phyloP scores from a whole-genome alignment of 2,113 vertebrate species.

The Spea bombifrons region DNA sequence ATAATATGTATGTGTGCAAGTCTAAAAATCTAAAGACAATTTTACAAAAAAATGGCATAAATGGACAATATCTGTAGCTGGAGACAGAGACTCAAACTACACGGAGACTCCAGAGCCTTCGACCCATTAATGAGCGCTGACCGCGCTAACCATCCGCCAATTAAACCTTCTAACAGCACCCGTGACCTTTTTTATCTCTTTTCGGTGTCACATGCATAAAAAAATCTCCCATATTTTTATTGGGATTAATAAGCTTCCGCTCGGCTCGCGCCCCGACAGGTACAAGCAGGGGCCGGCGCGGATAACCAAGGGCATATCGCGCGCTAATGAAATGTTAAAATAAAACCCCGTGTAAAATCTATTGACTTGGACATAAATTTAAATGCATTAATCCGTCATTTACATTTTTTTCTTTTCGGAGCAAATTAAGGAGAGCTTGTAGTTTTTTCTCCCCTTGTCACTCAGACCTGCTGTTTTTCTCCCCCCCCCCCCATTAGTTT shows the following conservation, averaged over 20 bases:
- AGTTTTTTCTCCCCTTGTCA: conserved; percentile 8
- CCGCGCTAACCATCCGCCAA: too few relatives aligned
- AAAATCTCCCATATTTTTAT: not conserved
- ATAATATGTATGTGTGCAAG: too few relatives aligned
- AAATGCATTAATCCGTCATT: conserved; percentile 42
- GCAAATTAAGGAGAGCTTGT: conserved; percentile 1
- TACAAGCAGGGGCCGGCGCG: not conserved
- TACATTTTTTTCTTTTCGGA: conserved; percentile 14
- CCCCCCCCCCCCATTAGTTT: conserved; percentile 13
- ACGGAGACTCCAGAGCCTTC: too few relatives aligned
- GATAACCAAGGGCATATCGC: conserved; percentile 24
- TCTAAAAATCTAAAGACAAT: too few relatives aligned
- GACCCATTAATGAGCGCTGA: too few relatives aligned
- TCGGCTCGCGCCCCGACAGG: conserved; percentile 13
- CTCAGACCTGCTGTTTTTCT: conserved; percentile 9
- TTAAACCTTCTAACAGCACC: not conserved
- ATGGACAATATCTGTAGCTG: too few relatives aligned
- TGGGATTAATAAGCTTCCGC: conserved; percentile 21
- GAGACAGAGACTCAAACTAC: too few relatives aligned
- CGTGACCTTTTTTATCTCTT: conserved; percentile 14
- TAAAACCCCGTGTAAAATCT: conserved; percentile 1
- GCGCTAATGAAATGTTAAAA: conserved; percentile 22
- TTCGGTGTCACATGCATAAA: conserved; percentile 2
- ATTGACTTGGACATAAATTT: conserved; percentile 46
- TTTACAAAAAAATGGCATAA: too few relatives aligned